Evolutionary conservation across 2,888 invertebrate species (phyloP), one percentile per base, ranked within the genome.

Genomic region (Seira musarum): DNA sequence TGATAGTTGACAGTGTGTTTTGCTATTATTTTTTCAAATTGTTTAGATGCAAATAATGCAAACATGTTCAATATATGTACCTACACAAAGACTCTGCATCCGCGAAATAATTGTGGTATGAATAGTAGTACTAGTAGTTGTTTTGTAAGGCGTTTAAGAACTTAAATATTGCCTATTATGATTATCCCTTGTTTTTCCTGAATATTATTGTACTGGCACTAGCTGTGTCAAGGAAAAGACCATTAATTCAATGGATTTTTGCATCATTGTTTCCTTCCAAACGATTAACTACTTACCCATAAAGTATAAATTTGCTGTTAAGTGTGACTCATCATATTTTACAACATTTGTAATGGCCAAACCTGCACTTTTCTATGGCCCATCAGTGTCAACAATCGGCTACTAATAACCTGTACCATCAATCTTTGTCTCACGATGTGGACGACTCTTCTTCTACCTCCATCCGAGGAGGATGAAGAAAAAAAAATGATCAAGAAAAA

Each of bases 371-470:
- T 77, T 77, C 30, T 71, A 70, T 77, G n/a, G 77, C 71, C 77
- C 71, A 77, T 77, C 77, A 71, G 70, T 77, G 77, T 77, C 71
- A 77, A 77, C 76, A 76, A 76, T 76, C 69, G 76, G 76, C 76
- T 76, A 76, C 76, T 76, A 70, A 76, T 76, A 76, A 76, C 76
- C 69, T 69, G 76, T 64, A 64, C 76, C 70, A 70, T 76, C 74
- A 75, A 66, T 75, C 69, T 67, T 81, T 76, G 71, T 81, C 76
- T 81, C 60, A 63, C 66, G n/a, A n/a, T n/a, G n/a, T n/a, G n/a
- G n/a, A n/a, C n/a, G n/a, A n/a, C n/a, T n/a, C n/a, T n/a, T n/a
- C n/a, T n/a, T n/a, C n/a, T n/a, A n/a, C n/a, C n/a, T n/a, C n/a
- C n/a, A n/a, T n/a, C n/a, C n/a, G n/a, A n/a, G n/a, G n/a, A n/a